These are phyloP conservation scores for Malurus leucopterus DNA, from an alignment of 2,797 vertebrate genomes.

Conservation along the genomic window DNA sequence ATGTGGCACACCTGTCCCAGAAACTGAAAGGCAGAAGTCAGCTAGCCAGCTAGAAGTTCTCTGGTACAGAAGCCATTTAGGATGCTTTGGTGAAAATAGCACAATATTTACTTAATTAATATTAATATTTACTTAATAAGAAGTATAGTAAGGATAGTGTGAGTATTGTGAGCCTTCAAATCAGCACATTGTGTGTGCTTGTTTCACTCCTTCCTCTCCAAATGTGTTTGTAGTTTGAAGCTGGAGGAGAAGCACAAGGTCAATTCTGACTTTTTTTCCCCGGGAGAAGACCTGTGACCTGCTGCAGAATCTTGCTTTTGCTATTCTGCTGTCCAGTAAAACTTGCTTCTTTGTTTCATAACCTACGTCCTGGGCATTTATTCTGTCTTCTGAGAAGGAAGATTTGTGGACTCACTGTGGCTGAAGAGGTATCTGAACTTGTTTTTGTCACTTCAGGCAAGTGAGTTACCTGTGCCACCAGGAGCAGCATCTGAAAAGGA, in stretches of 20 bases:
- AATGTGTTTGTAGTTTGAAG: background rate
- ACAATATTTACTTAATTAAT: background rate
- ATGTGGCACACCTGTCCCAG: background rate
- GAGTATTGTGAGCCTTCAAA: background rate
- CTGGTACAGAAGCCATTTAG: background rate
- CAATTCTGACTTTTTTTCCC: background rate
- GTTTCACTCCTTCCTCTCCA: background rate
- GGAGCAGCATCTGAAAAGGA: background rate
- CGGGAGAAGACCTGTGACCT: background rate
- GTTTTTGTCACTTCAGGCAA: background rate
- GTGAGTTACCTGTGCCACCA: background rate
- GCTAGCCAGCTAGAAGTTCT: background rate
- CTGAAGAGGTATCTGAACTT: background rate
- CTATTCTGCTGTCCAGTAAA: background rate
- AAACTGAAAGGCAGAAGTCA: background rate
- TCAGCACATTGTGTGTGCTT: fast-evolving
- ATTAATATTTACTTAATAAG: background rate
- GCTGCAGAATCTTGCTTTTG: background rate
- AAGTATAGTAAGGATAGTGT: background rate
- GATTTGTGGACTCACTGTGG: background rate
- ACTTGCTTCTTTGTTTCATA: background rate
- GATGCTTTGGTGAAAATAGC: background rate
- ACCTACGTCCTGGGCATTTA: background rate
- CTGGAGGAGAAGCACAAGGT: background rate
- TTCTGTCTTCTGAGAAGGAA: background rate